phyloP scores from a whole-genome alignment of 64 coral and sea anemone species.

The Exaiptasia diaphana region DNA sequence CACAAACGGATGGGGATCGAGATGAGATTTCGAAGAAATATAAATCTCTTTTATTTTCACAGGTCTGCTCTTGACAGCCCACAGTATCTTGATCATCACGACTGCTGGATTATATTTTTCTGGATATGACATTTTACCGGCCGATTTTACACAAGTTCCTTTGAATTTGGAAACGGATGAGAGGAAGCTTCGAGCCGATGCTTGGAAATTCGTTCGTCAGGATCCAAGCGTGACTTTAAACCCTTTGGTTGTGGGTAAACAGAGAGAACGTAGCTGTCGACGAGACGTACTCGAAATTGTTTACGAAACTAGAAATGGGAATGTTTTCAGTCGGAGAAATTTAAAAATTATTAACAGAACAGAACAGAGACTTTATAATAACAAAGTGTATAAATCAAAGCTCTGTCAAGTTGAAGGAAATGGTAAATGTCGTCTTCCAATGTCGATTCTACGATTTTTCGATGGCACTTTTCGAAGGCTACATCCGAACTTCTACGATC shows the following conservation, averaged over 20 bases:
- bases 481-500: conserved; percentile 56
- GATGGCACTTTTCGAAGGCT: conserved; percentile 73
- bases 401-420: conserved; percentile 62
- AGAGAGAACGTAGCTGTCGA: conserved; percentile 61
- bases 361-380: conserved; percentile 69
- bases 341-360: conserved; percentile 53
- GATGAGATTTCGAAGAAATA: not conserved
- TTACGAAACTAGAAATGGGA: conserved; percentile 73
- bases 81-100: conserved; percentile 28
- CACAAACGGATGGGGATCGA: no score
- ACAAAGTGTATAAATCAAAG: conserved; percentile 62
- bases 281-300: conserved; percentile 76
- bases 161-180: conserved; percentile 82
- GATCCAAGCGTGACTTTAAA: conserved; percentile 71
- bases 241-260: conserved; percentile 57
- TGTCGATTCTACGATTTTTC: conserved; percentile 90
- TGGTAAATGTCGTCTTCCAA: conserved; percentile 49
- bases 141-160: conserved; percentile 88
- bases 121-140: conserved; percentile 84
- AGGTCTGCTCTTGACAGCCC: conserved; percentile 42
- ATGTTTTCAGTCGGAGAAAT: conserved; percentile 71
- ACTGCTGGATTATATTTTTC: conserved; percentile 55
- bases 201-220: conserved; percentile 80
- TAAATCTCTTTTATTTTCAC: not conserved
- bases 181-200: conserved; percentile 83